phyloP scores from a whole-genome alignment of 2,797 vertebrate genomes.

The Pseudomugil gertrudae region DNA sequence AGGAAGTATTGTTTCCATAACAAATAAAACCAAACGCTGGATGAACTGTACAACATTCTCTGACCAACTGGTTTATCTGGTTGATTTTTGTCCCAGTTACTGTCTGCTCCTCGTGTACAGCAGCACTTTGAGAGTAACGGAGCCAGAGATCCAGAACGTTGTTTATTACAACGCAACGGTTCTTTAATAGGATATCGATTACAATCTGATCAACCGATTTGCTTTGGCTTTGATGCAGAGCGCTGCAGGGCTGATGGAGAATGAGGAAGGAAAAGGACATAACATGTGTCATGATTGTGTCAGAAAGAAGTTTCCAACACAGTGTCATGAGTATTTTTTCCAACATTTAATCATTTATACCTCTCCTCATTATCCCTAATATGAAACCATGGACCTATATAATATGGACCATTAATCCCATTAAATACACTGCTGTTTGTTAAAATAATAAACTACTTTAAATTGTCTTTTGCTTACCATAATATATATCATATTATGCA shows the following conservation, averaged over 20 bases:
- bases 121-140: constrained; percentile 36
- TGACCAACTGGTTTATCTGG: background rate
- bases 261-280: constrained; percentile 1
- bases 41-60: background rate
- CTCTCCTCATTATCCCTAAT: background rate
- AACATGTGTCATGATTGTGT: background rate
- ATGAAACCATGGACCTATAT: background rate
- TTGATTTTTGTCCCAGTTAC: background rate
- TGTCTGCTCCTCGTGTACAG: too few species aligned
- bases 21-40: background rate
- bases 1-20: background rate
- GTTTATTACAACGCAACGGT: constrained; percentile 60
- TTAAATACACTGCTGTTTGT: background rate
- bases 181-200: constrained; percentile 67
- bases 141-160: constrained; percentile 48
- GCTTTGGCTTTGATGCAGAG: constrained; percentile 41
- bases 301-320: background rate
- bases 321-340: background rate
- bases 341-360: background rate
- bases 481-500: constrained; percentile 25
- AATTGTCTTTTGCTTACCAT: background rate
- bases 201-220: constrained; percentile 54
- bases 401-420: background rate
- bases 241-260: constrained; percentile 16
- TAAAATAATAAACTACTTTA: background rate